These are phyloP conservation scores for Calameuta idolon DNA, from an alignment of 2,888 invertebrate species.

Conservation along the genomic window DNA sequence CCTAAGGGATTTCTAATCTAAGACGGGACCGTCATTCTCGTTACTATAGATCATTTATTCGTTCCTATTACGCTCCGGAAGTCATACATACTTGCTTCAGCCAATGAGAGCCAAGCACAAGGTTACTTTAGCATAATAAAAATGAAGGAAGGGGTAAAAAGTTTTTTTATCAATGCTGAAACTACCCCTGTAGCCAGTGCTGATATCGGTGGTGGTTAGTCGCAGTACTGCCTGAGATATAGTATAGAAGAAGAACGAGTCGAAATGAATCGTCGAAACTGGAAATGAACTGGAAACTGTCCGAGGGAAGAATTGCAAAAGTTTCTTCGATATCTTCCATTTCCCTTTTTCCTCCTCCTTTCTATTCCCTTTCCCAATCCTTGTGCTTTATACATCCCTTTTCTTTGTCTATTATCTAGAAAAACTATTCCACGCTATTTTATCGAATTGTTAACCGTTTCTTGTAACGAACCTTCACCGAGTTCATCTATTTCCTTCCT, in stretches of 20 bases:
- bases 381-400: background rate
- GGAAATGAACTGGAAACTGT: constrained; percentile 9
- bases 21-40: background rate
- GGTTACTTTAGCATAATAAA: background rate
- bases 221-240: background rate
- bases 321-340: background rate
- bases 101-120: background rate
- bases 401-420: background rate
- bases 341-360: background rate
- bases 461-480: background rate
- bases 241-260: background rate
- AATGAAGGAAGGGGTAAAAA: background rate
- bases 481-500: background rate
- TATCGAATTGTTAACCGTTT: background rate
- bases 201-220: background rate
- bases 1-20: background rate
- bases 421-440: background rate
- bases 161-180: background rate
- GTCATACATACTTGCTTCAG: background rate
- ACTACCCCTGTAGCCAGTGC: background rate
- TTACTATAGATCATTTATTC: background rate
- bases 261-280: background rate
- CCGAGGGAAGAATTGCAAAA: background rate
- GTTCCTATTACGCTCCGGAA: background rate
- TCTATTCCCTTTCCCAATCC: background rate